Evolutionary conservation across 2,888 invertebrate genomes (phyloP), one percentile per base, ranked within the genome.

Genomic region (Pheosia tremula): DNA sequence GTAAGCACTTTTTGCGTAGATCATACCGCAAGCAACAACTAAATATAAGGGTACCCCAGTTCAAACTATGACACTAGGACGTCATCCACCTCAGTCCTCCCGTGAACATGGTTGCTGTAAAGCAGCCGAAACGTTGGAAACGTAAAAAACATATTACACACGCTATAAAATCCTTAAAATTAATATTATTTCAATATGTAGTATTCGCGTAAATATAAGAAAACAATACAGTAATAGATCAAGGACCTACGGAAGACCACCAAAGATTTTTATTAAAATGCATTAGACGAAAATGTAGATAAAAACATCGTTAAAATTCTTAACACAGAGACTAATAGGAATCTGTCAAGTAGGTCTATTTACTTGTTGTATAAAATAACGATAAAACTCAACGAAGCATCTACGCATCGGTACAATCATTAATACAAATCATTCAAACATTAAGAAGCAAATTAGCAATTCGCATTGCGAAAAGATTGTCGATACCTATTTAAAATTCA

Each of bases 401-500:
- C 60, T 59, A 41, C 13, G 56, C 47, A 47, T 47, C n/a, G 47
- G 37, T n/a, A 50, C 43, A 49, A 59, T 63, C 59, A 75, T 68
- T 64, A 72, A 64, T 57, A 65, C 59, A 60, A 49, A 66, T 72
- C 56, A 63, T 62, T 36, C 38, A 5, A 63, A 58, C 66, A 72
- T 75, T 78, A 66, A 53, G 36, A 52, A 37, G 37, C 60, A 62
- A 72, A 70, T 63, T 47, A 68, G 60, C 65, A 58, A 73, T 74
- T 64, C 56, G 60, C 57, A 64, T 62, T 57, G 57, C 69, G 63
- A 61, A 52, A 66, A 65, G 13, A 55, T 55, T 53, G 54, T 41
- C 63, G 37, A 39, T 11, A 13, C 56, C 45, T 56, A 67, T 63
- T 77, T 75, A 70, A 62, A 66, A 75, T 77, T 72, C 78, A 67